A percentile compares a stretch with the other conserved stretches of the same genome.
Conservation (phyloP, 2,113 vertebrate genomes). For the Hippocampus abdominalis region DNA sequence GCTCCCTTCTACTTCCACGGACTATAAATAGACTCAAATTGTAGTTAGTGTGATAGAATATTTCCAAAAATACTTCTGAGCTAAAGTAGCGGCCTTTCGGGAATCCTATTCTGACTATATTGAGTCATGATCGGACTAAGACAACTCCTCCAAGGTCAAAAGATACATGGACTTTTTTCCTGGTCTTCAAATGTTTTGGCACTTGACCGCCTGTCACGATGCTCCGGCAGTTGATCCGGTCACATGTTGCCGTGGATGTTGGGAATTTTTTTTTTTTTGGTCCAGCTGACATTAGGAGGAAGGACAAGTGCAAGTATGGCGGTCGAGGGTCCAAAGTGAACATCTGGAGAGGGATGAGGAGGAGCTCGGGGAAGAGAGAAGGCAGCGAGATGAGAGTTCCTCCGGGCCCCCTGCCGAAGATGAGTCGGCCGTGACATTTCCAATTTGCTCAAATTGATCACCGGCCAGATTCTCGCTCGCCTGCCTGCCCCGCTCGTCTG, state of each 20-base stretch:
- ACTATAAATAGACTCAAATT: background rate
- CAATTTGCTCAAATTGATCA: slow-evolving; percentile 75
- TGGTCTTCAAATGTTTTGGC: background rate
- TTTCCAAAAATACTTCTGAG: background rate
- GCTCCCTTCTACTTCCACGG: background rate
- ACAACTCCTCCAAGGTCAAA: background rate
- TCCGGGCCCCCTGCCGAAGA: slow-evolving; percentile 63
- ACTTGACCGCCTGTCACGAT: background rate
- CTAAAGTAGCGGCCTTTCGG: too few species aligned
- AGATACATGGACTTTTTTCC: background rate
- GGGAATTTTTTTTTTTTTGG: background rate
- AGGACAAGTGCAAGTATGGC: slow-evolving; percentile 14
- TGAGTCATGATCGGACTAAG: too few species aligned
- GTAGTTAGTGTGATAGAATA: background rate
- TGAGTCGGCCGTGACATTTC: slow-evolving; percentile 75
- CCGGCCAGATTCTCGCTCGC: slow-evolving; percentile 56
- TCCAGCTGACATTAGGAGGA: slow-evolving; percentile 9
- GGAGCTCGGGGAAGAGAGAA: slow-evolving; percentile 42
- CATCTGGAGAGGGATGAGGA: slow-evolving; percentile 57
- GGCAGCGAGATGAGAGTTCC: slow-evolving; percentile 59
- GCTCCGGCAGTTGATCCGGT: background rate
- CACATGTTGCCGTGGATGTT: background rate
- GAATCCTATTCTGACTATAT: too few species aligned
- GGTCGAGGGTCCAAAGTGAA: slow-evolving; percentile 38
- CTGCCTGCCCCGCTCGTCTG: slow-evolving; percentile 46